Conservation (phyloP, 2,888 invertebrate species). For the Spodoptera littoralis region DNA sequence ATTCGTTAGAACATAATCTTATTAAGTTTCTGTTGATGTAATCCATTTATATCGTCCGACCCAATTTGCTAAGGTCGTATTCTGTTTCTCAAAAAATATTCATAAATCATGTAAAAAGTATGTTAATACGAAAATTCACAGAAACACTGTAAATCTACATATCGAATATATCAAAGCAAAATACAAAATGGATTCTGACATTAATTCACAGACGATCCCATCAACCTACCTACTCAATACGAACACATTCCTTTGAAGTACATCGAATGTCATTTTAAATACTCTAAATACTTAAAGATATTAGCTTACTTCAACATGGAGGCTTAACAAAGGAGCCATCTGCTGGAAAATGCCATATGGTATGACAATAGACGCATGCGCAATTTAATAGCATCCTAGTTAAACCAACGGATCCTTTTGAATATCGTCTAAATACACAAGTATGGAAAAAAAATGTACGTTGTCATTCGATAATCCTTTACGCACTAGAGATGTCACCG, state of each 20-base stretch:
- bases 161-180: slow-evolving; percentile 13
- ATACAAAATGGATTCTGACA: slow-evolving; percentile 11
- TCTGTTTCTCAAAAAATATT: too few relatives aligned
- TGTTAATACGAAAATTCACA: slow-evolving; percentile 8
- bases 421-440: slow-evolving; percentile 76
- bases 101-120: too few relatives aligned
- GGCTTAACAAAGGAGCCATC: slow-evolving; percentile 81
- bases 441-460: slow-evolving; percentile 79
- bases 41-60: too few relatives aligned
- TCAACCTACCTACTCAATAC: slow-evolving; percentile 28
- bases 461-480: slow-evolving; percentile 89
- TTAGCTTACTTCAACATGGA: slow-evolving; percentile 73
- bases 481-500: slow-evolving; percentile 86
- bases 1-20: too few relatives aligned
- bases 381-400: slow-evolving; percentile 88
- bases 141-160: slow-evolving; percentile 7
- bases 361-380: slow-evolving; percentile 84
- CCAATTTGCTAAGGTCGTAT: too few relatives aligned
- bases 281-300: slow-evolving; percentile 63
- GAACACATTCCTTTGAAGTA: slow-evolving; percentile 48
- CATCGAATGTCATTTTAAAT: slow-evolving; percentile 56
- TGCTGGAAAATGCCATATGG: slow-evolving; percentile 86
- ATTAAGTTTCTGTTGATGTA: too few relatives aligned
- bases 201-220: slow-evolving; percentile 26
- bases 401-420: slow-evolving; percentile 79